phyloP scores from a whole-genome alignment of 2,113 vertebrate species.

The Etheostoma cragini region DNA sequence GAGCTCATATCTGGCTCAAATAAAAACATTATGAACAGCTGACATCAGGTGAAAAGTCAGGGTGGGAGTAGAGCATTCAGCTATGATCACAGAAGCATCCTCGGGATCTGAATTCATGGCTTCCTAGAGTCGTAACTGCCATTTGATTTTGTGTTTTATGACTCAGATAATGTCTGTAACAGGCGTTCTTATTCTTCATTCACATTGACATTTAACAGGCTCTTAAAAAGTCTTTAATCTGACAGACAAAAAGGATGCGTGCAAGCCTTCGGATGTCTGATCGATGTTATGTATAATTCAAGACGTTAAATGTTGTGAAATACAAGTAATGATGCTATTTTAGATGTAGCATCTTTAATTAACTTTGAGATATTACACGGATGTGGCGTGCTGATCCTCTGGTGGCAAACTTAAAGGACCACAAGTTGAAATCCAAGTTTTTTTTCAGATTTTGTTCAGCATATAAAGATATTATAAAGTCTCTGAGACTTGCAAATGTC shows the following conservation, averaged over 20 bases:
- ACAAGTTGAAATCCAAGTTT: too few species aligned
- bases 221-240: not conserved
- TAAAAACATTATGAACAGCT: not conserved
- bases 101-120: not conserved
- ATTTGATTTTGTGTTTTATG: not conserved
- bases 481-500: not conserved
- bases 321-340: not conserved
- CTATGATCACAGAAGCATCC: not conserved
- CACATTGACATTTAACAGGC: not conserved
- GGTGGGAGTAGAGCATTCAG: constrained; percentile 3
- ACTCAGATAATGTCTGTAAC: not conserved
- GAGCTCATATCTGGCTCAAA: constrained; percentile 9
- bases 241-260: not conserved
- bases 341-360: not conserved
- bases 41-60: constrained; percentile 29
- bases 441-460: not conserved
- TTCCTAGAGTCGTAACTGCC: fast-evolving
- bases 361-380: not conserved
- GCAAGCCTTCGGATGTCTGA: not conserved
- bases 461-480: not conserved
- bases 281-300: not conserved
- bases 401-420: not conserved
- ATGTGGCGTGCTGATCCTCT: too few species aligned
- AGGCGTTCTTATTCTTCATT: not conserved
- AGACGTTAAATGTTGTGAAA: not conserved